Evolutionary conservation across 2,888 invertebrate genomes (phyloP), one percentile per base, ranked within the genome.

Genomic region (Bombyx huttoni): DNA sequence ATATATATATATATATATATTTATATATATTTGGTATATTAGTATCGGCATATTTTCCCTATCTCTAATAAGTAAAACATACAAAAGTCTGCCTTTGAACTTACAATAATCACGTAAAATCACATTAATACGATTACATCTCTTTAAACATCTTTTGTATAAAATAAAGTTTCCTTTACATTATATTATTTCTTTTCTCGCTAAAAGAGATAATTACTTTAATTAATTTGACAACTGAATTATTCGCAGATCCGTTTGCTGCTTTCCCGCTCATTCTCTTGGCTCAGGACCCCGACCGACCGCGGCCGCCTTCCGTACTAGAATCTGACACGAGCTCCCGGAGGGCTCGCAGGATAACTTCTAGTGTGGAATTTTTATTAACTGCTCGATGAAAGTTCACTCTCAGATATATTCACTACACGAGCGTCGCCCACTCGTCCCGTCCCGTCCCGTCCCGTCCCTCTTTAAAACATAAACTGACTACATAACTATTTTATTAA

Each of bases 321-420:
- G 78, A 67, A 69, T 72, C 80, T 79, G 79, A 81, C 79, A 78
- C 76, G 74, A 69, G 59, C 63, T 73, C 81, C 78, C 53, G 50
- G 75, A 69, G 81, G 77, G 74, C 78, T 71, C 68, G 70, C 75
- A n/a, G 76, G 80, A 81, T 83, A 84, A 81, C 80, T 81, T 75
- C 72, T 78, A 79, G 73, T 75, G 74, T 70, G 81, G 81, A 81
- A 83, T 84, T 82, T 84, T 83, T 83, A 82, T 81, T 80, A 81
- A 81, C 81, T 75, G 64, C 65, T 64, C 66, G 40, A 6, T 12
- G 40, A 40, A 7, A 40, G 40, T 40, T 12, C 9, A 8, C 24
- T 24, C 9, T 10, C 40, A 6, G 40, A 40, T 40, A 7, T 12
- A 40, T 40, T 40, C 40, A 40, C 40, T 8, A 12, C 7, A 40